These are phyloP conservation scores for Phoebastria nigripes DNA, from an alignment of 2,797 vertebrate genomes.

Conservation along the genomic window DNA sequence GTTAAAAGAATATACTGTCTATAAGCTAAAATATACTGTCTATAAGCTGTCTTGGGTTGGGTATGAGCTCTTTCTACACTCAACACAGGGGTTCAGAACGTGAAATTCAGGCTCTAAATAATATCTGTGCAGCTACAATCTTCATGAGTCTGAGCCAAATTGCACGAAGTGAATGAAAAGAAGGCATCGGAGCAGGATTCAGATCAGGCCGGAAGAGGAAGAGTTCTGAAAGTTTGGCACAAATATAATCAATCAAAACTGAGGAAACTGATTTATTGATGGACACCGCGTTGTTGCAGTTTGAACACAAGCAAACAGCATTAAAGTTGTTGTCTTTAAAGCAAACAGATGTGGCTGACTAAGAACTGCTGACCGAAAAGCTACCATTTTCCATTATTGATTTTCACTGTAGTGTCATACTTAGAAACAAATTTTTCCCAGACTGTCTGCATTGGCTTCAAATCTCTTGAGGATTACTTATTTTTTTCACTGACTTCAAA, in stretches of 20 bases:
- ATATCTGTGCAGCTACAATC: background rate
- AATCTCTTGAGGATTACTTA: background rate
- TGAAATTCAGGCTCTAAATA: background rate
- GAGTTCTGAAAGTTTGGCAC: background rate
- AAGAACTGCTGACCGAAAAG: background rate
- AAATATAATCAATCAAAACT: background rate
- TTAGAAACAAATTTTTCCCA: background rate
- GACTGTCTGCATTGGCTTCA: background rate
- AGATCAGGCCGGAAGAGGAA: background rate
- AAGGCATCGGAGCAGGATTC: background rate
- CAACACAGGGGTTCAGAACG: background rate
- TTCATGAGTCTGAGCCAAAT: background rate
- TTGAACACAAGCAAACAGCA: background rate
- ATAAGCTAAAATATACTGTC: background rate
- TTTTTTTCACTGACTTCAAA: background rate
- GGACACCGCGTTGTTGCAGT: rapidly evolving
- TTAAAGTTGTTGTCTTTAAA: background rate
- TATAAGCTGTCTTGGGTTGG: background rate
- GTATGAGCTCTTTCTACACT: background rate
- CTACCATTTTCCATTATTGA: background rate
- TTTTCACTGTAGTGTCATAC: background rate
- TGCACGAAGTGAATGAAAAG: background rate
- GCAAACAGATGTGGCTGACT: background rate
- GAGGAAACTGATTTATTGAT: background rate
- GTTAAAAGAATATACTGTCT: background rate